Conservation (phyloP, 2,797 vertebrate genomes). For the Urocyon cinereoargenteus region DNA sequence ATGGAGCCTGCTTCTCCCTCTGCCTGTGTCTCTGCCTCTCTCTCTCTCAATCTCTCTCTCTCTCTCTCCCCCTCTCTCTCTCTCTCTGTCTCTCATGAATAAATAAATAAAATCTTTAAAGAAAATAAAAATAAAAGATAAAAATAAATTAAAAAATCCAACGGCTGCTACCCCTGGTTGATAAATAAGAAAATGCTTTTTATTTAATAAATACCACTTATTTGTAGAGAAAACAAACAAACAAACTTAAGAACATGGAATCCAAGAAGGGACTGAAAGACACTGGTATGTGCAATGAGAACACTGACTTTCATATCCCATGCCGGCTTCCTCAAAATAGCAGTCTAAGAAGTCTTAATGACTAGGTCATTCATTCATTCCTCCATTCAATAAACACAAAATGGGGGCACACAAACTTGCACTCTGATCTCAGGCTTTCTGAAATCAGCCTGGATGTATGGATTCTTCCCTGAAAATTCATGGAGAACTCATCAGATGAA, state of each 20-base stretch:
- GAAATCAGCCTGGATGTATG: neutral
- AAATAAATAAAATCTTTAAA: too few species aligned
- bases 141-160: neutral
- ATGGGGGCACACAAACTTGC: neutral
- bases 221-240: neutral
- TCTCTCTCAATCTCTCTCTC: too few species aligned
- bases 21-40: too few species aligned
- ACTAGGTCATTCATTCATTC: neutral
- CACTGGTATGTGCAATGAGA: neutral
- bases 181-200: neutral
- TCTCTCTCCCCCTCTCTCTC: too few species aligned
- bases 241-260: neutral
- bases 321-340: neutral
- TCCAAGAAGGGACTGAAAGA: neutral
- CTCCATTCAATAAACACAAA: neutral
- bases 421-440: neutral
- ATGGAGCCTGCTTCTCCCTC: too few species aligned
- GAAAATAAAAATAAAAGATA: too few species aligned
- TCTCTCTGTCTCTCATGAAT: too few species aligned
- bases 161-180: neutral
- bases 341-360: neutral
- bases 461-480: neutral
- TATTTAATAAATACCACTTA: slow-evolving; percentile 3
- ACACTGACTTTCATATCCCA: neutral
- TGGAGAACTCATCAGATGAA: neutral